phyloP scores from a whole-genome alignment of 2,888 invertebrate genomes.

The Drosophila algonquin region DNA sequence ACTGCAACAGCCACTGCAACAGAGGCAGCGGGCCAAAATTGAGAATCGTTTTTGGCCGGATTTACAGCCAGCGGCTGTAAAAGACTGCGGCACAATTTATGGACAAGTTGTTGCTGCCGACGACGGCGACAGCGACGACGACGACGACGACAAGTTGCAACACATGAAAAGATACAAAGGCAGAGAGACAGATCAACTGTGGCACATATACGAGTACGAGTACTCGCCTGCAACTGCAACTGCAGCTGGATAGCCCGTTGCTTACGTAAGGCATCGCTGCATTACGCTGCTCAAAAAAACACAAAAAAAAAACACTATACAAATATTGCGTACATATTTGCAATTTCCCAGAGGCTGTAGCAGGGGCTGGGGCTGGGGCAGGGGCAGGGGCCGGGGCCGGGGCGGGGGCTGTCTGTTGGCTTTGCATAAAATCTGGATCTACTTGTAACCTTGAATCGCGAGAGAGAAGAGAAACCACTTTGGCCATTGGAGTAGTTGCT shows the following conservation, averaged over 20 bases:
- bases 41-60: slow-evolving; percentile 54
- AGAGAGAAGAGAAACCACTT: not conserved
- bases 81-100: slow-evolving; percentile 39
- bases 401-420: slow-evolving; percentile 8
- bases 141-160: slow-evolving; percentile 62
- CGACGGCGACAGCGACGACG: not conserved
- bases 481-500: slow-evolving; percentile 2
- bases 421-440: slow-evolving; percentile 44
- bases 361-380: too few relatives aligned
- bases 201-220: slow-evolving; percentile 30
- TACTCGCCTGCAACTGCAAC: slow-evolving; percentile 49
- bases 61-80: slow-evolving; percentile 33
- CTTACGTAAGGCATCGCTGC: slow-evolving; percentile 65
- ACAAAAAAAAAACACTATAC: slow-evolving; percentile 3
- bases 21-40: slow-evolving; percentile 36
- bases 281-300: slow-evolving; percentile 38
- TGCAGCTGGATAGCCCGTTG: slow-evolving; percentile 54
- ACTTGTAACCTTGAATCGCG: slow-evolving; percentile 33
- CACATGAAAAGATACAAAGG: slow-evolving; percentile 35
- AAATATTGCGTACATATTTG: slow-evolving; percentile 36
- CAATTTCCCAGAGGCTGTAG: slow-evolving; percentile 39
- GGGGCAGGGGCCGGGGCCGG: not conserved
- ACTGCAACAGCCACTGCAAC: not conserved
- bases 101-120: slow-evolving; percentile 40
- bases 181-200: slow-evolving; percentile 15